Conservation (phyloP, 92 coral and sea anemone species). For the Palythoa caribaeorum region DNA sequence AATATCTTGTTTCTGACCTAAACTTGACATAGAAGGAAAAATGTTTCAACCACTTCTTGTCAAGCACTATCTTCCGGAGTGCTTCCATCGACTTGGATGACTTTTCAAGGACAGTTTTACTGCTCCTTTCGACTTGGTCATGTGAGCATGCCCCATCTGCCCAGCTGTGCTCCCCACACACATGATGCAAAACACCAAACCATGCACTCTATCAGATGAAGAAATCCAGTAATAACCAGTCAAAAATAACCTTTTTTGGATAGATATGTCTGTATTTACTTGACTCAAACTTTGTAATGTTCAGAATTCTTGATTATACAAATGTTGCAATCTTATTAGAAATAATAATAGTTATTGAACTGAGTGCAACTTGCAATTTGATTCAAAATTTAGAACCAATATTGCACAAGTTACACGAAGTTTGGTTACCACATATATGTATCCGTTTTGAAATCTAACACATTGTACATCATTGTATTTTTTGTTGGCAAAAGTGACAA, state of each 20-base stretch:
- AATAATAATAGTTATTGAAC: neutral
- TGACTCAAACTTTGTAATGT: constrained; percentile 15
- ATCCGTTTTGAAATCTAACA: neutral
- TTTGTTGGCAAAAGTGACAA: too few species aligned
- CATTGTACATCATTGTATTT: too few species aligned
- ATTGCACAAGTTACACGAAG: too few species aligned
- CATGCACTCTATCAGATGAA: constrained; percentile 45
- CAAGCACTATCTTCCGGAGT: constrained; percentile 48
- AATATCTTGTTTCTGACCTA: constrained; percentile 41
- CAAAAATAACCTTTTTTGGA: neutral
- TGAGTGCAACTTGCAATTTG: too few species aligned
- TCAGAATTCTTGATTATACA: constrained; percentile 6
- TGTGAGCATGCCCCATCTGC: constrained; percentile 60
- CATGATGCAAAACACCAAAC: constrained; percentile 72
- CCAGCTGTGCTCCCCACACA: constrained; percentile 65
- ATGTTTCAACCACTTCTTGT: constrained; percentile 57
- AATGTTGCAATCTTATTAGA: constrained; percentile 11
- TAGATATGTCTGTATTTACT: neutral
- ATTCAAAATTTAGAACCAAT: too few species aligned
- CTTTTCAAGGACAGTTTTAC: constrained; percentile 23
- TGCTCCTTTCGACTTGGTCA: constrained; percentile 10
- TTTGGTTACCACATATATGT: too few species aligned
- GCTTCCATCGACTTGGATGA: constrained; percentile 61
- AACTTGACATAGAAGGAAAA: constrained; percentile 56
- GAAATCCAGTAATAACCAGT: neutral